Percentiles rank a stretch among this genome's conserved stretches.
phyloP scores from a whole-genome alignment of 2,797 vertebrate genomes.

The Liparis tanakae region DNA sequence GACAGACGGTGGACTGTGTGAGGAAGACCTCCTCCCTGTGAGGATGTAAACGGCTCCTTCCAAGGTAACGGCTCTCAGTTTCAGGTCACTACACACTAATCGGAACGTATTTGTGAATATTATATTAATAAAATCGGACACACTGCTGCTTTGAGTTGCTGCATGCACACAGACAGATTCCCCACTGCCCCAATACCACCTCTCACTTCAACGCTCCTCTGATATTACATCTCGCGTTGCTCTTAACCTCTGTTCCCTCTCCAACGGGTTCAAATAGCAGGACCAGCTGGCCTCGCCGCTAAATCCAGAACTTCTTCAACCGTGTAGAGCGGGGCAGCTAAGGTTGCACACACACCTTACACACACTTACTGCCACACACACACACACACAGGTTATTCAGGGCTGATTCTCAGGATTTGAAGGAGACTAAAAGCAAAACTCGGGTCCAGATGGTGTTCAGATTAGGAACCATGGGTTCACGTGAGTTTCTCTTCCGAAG shows the following conservation, averaged over 20 bases:
- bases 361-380: slow-evolving; percentile 23
- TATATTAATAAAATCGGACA: neutral
- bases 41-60: too few relatives aligned
- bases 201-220: slow-evolving; percentile 30
- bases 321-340: slow-evolving; percentile 36
- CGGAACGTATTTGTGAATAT: neutral
- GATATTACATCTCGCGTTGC: slow-evolving; percentile 55
- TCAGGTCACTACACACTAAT: neutral
- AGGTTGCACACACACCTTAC: slow-evolving; percentile 42
- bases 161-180: neutral
- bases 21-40: neutral
- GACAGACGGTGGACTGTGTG: neutral
- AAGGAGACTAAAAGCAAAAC: neutral
- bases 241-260: slow-evolving; percentile 50
- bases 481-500: neutral
- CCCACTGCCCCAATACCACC: slow-evolving; percentile 13
- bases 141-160: neutral
- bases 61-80: too few relatives aligned
- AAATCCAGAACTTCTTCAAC: slow-evolving; percentile 60
- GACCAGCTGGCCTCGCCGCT: slow-evolving; percentile 66
- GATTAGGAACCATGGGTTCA: neutral
- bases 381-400: slow-evolving; percentile 11
- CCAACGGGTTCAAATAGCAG: slow-evolving; percentile 70
- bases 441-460: slow-evolving; percentile 2
- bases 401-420: neutral